Evolutionary conservation across 2,113 vertebrate genomes (phyloP), one percentile per base, ranked within the genome.

Genomic region (Mugil cephalus): DNA sequence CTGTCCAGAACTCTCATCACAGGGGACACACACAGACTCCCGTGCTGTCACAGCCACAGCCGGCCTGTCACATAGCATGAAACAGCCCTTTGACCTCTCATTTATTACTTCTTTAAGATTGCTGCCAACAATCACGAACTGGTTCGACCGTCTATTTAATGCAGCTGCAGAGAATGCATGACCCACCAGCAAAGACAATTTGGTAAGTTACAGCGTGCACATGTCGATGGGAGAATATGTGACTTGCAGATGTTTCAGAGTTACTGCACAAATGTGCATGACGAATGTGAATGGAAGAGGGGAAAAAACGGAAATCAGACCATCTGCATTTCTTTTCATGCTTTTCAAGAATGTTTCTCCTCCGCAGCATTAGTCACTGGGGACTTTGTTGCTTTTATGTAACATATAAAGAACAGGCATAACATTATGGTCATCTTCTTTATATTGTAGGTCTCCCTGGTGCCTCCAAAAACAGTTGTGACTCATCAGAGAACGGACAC

Each of bases 21-120:
- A 55, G 14, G 83, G 68, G 42, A 84, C 80, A 71, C 79, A 45
- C 13, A 2, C 7, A 79, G 80, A 60, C 80, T 72, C 61, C 78
- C 80, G 42, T 60, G 63, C 83, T 87, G 83, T 91, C 89, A 82
- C 66, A 74, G 74, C 87, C 77, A 77, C 64, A 77, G 47, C 71
- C 53, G 40, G 21, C 7, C 14, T 69, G 68, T 74, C 69, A 77
- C 78, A 42, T 62, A 69, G 48, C 66, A 46, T 50, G 56, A 51
- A 73, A 42, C 30, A 51, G 46, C 42, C 43, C 53, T 79, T 56
- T 83, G 77, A 77, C 69, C 77, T 75, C 54, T 58, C 4, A 61
- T 85, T 18, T 48, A 68, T 84, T 52, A 77, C 19, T 17, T 6
- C 40, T 46, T 35, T 60, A 45, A 42, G 40, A 30, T 30, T 30